Conservation (phyloP, 2,113 vertebrate species). For the Perca fluviatilis region DNA sequence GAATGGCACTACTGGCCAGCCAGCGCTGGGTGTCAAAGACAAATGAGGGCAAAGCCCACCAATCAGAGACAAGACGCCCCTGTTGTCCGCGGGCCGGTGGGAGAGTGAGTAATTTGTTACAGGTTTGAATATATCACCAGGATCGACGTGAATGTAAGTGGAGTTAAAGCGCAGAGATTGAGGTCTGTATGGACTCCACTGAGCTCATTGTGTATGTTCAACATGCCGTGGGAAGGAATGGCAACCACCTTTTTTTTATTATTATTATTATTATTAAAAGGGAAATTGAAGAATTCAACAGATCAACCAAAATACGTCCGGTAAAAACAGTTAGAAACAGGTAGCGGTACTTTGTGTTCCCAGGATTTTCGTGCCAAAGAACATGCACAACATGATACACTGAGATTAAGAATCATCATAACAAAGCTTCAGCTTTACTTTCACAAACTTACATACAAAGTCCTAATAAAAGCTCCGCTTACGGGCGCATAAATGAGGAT, state of each 20-base stretch:
- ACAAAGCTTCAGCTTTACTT: conserved; percentile 41
- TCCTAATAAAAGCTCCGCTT: conserved; percentile 65
- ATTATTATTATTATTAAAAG: conserved; percentile 17
- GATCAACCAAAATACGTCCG: neutral
- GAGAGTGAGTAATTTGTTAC: conserved; percentile 75
- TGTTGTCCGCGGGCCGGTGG: conserved; percentile 32
- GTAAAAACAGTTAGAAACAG: conserved; percentile 7
- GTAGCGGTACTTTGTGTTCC: neutral
- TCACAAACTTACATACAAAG: conserved; percentile 65
- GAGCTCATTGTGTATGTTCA: conserved; percentile 53
- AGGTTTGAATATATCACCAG: conserved; percentile 70
- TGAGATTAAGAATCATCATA: conserved; percentile 31
- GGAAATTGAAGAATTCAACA: conserved; percentile 35
- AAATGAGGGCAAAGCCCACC: conserved; percentile 78
- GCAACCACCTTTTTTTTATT: neutral
- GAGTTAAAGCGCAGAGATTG: conserved; percentile 52
- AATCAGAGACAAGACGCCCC: conserved; percentile 68
- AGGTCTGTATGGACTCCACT: conserved; percentile 34
- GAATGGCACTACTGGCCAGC: conserved; percentile 67
- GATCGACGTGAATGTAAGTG: conserved; percentile 69
- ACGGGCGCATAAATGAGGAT: conserved; percentile 71
- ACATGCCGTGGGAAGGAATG: conserved; percentile 12
- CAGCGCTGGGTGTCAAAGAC: conserved; percentile 76
- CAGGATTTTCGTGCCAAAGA: neutral
- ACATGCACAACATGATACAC: conserved; percentile 1